Percentiles rank a stretch among this genome's conserved stretches.
Conservation (phyloP, 2,113 vertebrate genomes). For the Cryptoleucopteryx plumbea region DNA sequence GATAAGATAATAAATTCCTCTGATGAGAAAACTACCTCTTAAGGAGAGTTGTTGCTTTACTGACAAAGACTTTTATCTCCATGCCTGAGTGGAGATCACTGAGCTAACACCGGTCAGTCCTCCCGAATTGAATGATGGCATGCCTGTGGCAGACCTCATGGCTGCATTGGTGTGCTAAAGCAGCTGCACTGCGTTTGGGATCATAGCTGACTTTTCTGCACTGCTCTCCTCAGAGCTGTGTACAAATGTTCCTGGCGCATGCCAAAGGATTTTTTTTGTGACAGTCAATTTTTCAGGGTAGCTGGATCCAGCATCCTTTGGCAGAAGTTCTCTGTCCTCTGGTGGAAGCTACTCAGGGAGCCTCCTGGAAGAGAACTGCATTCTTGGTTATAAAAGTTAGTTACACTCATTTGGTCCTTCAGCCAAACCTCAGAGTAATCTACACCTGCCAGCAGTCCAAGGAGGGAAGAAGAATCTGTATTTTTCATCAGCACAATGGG, state of each 20-base stretch:
- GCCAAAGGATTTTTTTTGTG: not conserved
- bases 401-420: not conserved
- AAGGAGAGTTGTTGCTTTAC: not conserved
- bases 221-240: not conserved
- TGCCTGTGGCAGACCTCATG: not conserved
- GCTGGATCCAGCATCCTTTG: not conserved
- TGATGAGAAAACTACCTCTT: not conserved
- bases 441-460: not conserved
- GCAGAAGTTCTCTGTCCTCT: not conserved
- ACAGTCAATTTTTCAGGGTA: not conserved
- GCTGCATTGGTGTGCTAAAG: not conserved
- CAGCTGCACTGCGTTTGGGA: not conserved
- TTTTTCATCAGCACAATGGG: not conserved
- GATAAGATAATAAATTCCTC: not conserved
- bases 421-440: not conserved
- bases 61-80: not conserved
- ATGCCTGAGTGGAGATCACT: not conserved
- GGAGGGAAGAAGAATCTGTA: not conserved
- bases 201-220: not conserved
- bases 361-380: not conserved
- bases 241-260: not conserved
- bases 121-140: not conserved
- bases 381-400: not conserved
- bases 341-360: not conserved
- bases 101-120: not conserved